A percentile compares a stretch with the other conserved stretches of the same genome.
Conservation (phyloP, 53 echinoderm and acorn worm genomes). For the Antedon mediterranea region DNA sequence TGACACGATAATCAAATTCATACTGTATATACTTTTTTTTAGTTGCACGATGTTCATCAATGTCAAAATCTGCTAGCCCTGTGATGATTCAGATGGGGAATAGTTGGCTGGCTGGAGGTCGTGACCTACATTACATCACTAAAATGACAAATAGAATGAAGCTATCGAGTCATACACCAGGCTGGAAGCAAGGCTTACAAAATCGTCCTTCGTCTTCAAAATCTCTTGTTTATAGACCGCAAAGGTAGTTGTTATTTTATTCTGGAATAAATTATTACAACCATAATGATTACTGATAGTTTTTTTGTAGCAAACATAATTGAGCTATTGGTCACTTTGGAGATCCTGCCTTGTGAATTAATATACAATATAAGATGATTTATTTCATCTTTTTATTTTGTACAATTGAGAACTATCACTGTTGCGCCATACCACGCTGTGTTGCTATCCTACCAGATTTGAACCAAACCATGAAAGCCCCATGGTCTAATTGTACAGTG, state of each 20-base stretch:
- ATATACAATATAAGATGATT: too few relatives aligned
- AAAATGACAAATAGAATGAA: constrained; percentile 40
- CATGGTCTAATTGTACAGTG: too few relatives aligned
- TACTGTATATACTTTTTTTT: neutral
- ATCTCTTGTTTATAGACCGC: neutral
- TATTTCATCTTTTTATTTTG: too few relatives aligned
- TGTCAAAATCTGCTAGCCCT: constrained; percentile 20
- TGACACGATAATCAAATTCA: neutral
- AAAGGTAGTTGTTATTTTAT: neutral
- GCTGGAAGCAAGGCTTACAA: constrained; percentile 68
- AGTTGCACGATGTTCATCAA: neutral
- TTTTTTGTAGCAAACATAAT: too few relatives aligned
- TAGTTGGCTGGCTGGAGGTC: constrained; percentile 80
- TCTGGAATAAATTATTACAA: neutral
- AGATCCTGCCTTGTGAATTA: too few relatives aligned
- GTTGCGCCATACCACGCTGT: too few relatives aligned
- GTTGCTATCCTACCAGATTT: too few relatives aligned
- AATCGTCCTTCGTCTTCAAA: constrained; percentile 59
- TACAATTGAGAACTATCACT: too few relatives aligned
- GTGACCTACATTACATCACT: constrained; percentile 47
- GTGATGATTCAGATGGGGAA: constrained; percentile 59
- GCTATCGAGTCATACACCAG: constrained; percentile 65
- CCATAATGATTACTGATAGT: too few relatives aligned
- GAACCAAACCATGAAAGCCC: too few relatives aligned
- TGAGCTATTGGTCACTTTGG: too few relatives aligned